Conservation (phyloP, 2,888 invertebrate genomes). For the Caenorhabditis sp. region DNA sequence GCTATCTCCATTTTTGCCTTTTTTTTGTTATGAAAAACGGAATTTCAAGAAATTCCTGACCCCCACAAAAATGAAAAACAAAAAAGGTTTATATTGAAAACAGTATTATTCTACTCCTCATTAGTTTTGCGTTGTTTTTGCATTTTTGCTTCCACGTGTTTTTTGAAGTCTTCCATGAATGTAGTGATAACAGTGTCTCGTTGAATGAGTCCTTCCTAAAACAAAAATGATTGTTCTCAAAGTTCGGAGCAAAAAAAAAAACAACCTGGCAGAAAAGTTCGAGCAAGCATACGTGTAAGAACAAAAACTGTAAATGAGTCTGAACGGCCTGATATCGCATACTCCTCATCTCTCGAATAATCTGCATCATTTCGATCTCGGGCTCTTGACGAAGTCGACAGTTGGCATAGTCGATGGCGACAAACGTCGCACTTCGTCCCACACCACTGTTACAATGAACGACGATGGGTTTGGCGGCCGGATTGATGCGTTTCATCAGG, state of each 20-base stretch:
- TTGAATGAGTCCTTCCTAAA: constrained; percentile 29
- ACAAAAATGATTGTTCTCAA: background rate
- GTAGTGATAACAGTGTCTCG: constrained; percentile 11
- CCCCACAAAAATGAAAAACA: too few relatives aligned
- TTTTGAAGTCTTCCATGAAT: constrained; percentile 38
- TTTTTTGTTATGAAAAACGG: too few relatives aligned
- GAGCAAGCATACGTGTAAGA: constrained; percentile 43
- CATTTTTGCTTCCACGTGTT: constrained; percentile 33
- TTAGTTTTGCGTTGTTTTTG: constrained; percentile 29
- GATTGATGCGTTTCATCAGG: constrained; percentile 43
- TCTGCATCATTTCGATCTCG: constrained; percentile 32
- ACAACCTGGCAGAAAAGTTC: constrained; percentile 38
- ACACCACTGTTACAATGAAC: constrained; percentile 61
- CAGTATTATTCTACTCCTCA: constrained; percentile 21
- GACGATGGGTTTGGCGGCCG: constrained; percentile 37
- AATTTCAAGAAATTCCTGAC: too few relatives aligned
- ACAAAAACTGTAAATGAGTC: constrained; percentile 50
- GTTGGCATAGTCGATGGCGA: constrained; percentile 46
- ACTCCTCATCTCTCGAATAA: constrained; percentile 49
- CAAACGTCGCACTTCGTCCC: constrained; percentile 57
- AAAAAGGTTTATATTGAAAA: too few relatives aligned
- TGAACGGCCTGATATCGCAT: constrained; percentile 44
- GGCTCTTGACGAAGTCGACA: constrained; percentile 32
- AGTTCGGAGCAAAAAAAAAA: background rate
- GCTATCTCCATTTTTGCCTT: too few relatives aligned